Base-by-base conservation (phyloP, 1,140 invertebrate genomes). In the Dreissena polymorpha region DNA sequence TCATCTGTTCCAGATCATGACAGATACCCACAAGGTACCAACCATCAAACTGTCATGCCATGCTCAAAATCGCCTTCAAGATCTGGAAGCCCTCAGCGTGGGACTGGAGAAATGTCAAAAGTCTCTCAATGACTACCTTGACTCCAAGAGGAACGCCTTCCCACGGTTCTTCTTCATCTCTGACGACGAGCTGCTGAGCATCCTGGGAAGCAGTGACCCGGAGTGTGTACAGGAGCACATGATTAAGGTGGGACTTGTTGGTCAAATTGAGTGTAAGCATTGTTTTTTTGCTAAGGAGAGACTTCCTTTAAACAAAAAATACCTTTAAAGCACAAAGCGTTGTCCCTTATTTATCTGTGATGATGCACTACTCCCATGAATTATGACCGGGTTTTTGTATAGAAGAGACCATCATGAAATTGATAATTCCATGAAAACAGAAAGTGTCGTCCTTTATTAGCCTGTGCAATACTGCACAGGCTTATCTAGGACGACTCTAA, bases 121-220 rank as follows among this genome's bases (percentile, higher is more conserved):
- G 91, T 97, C 97, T 0, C 93, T 98, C 63, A 97, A 96, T 87
- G 96, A 98, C 88, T 98, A 98, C 92, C 93, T 98, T 70, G 96
- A 97, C 89, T 95, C 95, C 0, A 98, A 98, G 93, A 93, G 97
- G 83, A 95, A 96, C 82, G 94, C 96, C 72, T 98, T 98, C 91
- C 96, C 97, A 50, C 92, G 97, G 87, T 98, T 98, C 93, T 98
- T 96, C 93, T 98, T 98, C 91, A 96, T 98, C 85, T 98, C 97
- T 10, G 97, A 98, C 82, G 97, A 98, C 90, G 97, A 98, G 92
- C 91, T 98, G 74, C 94, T 98, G 14, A 96, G 96, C 51, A 97
- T 98, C 87, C 94, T 98, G n/a, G 97, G 97, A 39, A 97, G 95
- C 88, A 96, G 95, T 87, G 95, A 97, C 81, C 95, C 95, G 23